Evolutionary conservation across 30 jellyfish, hydroid and myxozoan species (phyloP).

Genomic region (Phacellophora camtschatica): DNA sequence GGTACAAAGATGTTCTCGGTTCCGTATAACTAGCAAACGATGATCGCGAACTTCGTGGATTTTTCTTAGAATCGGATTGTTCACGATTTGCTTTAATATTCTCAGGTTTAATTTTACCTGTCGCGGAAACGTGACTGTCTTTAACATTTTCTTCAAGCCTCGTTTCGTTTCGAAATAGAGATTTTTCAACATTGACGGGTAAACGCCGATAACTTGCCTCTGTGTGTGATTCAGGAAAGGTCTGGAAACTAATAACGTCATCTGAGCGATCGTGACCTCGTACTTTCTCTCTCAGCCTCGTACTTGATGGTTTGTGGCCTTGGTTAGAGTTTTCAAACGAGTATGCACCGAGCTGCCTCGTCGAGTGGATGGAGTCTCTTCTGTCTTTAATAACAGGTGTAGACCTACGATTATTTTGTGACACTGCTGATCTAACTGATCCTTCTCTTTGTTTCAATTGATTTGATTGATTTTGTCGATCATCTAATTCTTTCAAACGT

Average conservation of each 20-base stretch:
- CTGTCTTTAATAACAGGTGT: background rate
- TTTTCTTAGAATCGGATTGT: background rate
- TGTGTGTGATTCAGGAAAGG: slow-evolving; percentile 41
- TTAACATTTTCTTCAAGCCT: background rate
- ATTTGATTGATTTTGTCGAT: background rate
- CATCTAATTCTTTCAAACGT: background rate
- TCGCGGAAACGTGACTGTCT: background rate
- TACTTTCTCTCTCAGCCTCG: background rate
- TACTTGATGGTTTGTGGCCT: background rate
- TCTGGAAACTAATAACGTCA: slow-evolving; percentile 56
- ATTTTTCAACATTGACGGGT: slow-evolving; percentile 3
- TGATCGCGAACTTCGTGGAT: background rate
- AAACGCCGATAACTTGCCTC: slow-evolving; percentile 37
- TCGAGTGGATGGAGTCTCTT: too few species aligned
- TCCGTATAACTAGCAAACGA: background rate
- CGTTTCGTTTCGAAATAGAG: background rate
- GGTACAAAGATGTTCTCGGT: background rate
- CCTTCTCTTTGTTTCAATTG: background rate
- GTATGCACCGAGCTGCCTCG: background rate
- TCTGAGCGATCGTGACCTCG: background rate
- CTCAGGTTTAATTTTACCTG: background rate
- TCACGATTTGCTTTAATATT: background rate
- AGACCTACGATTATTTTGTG: background rate
- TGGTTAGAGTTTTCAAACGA: background rate
- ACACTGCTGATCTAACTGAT: background rate